phyloP scores from a whole-genome alignment of 2,888 invertebrate species.

The Ectemnius lituratus region DNA sequence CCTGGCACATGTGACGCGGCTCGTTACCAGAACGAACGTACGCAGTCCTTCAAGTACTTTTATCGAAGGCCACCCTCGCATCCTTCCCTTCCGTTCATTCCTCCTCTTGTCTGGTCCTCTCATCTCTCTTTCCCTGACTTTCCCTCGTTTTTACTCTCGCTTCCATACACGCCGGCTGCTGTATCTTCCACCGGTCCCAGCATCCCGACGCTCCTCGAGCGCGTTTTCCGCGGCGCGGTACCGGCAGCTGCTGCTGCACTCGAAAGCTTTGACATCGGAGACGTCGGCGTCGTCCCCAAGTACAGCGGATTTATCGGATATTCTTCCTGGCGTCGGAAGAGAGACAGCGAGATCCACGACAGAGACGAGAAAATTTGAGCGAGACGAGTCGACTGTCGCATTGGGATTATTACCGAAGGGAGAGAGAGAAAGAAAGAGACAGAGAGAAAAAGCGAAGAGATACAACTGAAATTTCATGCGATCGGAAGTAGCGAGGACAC shows the following conservation, averaged over 20 bases:
- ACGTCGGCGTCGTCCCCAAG: constrained; percentile 45
- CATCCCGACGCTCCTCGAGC: constrained; percentile 1
- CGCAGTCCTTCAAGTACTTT: constrained; percentile 16
- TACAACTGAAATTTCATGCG: too few relatives aligned
- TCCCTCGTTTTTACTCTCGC: constrained; percentile 11
- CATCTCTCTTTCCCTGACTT: constrained; percentile 10
- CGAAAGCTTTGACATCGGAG: constrained; percentile 64
- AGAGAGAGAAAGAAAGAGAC: too few relatives aligned
- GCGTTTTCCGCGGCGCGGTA: constrained; percentile 20
- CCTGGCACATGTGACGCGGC: constrained; percentile 29
- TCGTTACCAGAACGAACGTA: constrained; percentile 31
- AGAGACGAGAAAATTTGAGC: constrained; percentile 17
- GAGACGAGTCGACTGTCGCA: constrained; percentile 3
- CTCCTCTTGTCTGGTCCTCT: constrained; percentile 3
- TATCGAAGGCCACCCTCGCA: constrained; percentile 1
- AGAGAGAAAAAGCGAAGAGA: too few relatives aligned
- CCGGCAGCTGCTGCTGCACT: constrained; percentile 50
- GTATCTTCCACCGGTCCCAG: neutral
- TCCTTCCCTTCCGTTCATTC: constrained; percentile 13
- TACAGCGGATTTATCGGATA: constrained; percentile 60
- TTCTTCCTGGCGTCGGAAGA: constrained; percentile 45
- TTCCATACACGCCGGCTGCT: neutral
- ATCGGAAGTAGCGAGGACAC: too few relatives aligned
- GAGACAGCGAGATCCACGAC: neutral
- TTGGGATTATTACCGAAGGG: too few relatives aligned